phyloP scores from a whole-genome alignment of 2,113 vertebrate species.

The Helogale parvula region DNA sequence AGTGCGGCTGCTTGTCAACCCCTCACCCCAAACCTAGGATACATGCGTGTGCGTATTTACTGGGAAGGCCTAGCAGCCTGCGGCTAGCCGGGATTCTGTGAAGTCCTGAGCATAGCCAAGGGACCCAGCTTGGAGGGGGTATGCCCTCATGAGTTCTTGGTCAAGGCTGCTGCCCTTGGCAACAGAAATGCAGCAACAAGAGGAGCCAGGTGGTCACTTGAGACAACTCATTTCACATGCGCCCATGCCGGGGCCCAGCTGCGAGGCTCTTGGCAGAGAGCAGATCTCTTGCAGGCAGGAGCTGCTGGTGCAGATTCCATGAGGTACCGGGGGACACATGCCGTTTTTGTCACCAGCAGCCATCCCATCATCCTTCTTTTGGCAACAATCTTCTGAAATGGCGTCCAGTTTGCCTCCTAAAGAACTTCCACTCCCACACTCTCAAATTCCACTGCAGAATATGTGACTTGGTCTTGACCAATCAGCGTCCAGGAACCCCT shows the following conservation, averaged over 20 bases:
- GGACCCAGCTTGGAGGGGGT: background rate
- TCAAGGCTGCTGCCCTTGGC: background rate
- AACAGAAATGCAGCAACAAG: background rate
- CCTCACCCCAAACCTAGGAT: background rate
- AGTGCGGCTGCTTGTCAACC: background rate
- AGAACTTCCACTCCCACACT: background rate
- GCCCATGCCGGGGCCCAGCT: background rate
- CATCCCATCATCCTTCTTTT: background rate
- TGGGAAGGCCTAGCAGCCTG: background rate
- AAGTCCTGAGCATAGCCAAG: background rate
- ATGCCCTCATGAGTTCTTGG: background rate
- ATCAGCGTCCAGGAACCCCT: background rate
- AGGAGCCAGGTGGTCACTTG: conserved; percentile 46
- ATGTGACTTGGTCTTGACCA: background rate
- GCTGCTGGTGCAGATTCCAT: background rate
- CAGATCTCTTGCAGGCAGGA: background rate
- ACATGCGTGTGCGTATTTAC: background rate
- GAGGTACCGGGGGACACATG: background rate
- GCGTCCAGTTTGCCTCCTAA: background rate
- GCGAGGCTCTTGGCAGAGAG: background rate
- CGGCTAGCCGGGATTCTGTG: background rate
- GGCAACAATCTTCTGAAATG: background rate
- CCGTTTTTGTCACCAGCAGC: background rate
- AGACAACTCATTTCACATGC: background rate
- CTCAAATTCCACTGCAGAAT: background rate